Conservation (phyloP, 1,140 invertebrate genomes). For the Euwallacea fornicatus region DNA sequence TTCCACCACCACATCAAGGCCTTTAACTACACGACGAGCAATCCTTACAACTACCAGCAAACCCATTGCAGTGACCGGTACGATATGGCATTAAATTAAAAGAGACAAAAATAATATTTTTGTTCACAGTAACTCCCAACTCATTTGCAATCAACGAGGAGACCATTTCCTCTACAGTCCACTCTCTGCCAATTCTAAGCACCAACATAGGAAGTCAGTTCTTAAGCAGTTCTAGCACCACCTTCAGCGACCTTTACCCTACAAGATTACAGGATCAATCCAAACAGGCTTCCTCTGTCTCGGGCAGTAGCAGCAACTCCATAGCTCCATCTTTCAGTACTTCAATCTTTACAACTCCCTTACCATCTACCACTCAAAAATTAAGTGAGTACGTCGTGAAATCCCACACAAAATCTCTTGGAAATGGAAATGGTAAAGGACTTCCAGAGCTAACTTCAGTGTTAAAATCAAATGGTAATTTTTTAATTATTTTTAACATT, state of each 20-base stretch:
- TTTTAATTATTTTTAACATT: background rate
- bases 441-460: constrained; percentile 23
- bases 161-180: constrained; percentile 51
- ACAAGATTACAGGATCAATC: constrained; percentile 20
- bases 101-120: background rate
- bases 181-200: constrained; percentile 52
- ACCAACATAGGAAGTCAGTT: constrained; percentile 52
- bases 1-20: constrained; percentile 45
- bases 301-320: constrained; percentile 11
- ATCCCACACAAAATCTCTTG: constrained; percentile 3
- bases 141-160: constrained; percentile 54
- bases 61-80: constrained; percentile 24
- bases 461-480: constrained; percentile 26
- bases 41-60: constrained; percentile 6
- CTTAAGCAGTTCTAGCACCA: constrained; percentile 36
- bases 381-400: constrained; percentile 25
- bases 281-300: constrained; percentile 21
- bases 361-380: constrained; percentile 6
- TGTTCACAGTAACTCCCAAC: constrained; percentile 43
- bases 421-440: background rate
- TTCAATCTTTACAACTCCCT: constrained; percentile 8
- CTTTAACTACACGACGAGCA: constrained; percentile 44
- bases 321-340: background rate
- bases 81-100: background rate
- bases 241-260: background rate